Base-by-base conservation (phyloP, 2,888 invertebrate species). In the Dryocosmus kuriphilus region DNA sequence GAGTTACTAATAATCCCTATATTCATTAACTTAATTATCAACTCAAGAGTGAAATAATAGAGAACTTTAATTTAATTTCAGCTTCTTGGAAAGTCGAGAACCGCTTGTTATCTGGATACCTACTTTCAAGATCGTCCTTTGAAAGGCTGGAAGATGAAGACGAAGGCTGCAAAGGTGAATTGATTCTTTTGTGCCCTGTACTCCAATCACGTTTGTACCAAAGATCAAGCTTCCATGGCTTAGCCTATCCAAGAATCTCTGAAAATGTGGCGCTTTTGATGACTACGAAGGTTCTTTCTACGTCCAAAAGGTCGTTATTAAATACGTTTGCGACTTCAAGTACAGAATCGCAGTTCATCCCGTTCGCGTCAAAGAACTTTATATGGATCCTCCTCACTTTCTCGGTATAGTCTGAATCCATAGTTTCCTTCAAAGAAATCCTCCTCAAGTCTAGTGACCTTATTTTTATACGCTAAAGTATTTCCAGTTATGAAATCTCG, bases 221-320 rank as follows among this genome's bases (percentile, higher is more conserved):
- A 41, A 41, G 67, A 22, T 16, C 22, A 22, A 35, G 38, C n/a
- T n/a, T 51, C n/a, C 51, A 51, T n/a, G 8, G 7, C 7, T 51
- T 51, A 51, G 51, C n/a, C 51, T n/a, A 51, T n/a, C 51, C 9
- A 65, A 24, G 35, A 35, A 35, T 16, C 14, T 65, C 41, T 41
- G 16, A 3, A 67, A 67, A 41, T 67, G 41, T 41, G 27, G 8
- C 8, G 19, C 67, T 67, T 38, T 67, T 41, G 9, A n/a, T 51
- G 51, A 51, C n/a, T 51, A 2, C 9, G n/a, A 19, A 24, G 27
- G 27, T 67, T 67, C 61, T 27, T 67, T 67, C 67, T 22, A 19
- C 67, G 41, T n/a, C 51, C n/a, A 51, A 51, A 51, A 51, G 51
- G 51, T 35, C 38, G 63, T 67, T 46, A 67, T 67, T 41, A 67